Percentiles rank a stretch among this genome's conserved stretches.
Evolutionary conservation across 2,888 invertebrate genomes (phyloP).

Genomic region (Drosophila cracens): DNA sequence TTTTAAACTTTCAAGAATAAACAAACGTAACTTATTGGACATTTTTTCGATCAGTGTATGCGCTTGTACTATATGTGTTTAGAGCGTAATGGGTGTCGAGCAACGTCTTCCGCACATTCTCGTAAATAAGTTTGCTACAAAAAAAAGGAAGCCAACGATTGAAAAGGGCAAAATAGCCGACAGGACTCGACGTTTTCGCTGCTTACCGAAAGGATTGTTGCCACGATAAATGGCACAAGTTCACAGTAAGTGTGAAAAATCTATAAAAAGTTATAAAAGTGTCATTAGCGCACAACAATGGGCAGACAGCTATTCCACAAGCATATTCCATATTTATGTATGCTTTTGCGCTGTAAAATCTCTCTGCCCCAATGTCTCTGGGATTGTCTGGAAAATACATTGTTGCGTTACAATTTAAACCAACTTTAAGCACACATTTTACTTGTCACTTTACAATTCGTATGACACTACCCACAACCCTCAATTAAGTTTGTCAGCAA

Average conservation of each 20-base stretch:
- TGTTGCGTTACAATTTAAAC: constrained; percentile 41
- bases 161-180: constrained; percentile 52
- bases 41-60: neutral
- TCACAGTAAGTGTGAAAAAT: constrained; percentile 79
- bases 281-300: constrained; percentile 74
- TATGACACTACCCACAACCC: neutral
- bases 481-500: constrained; percentile 16
- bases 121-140: constrained; percentile 66
- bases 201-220: constrained; percentile 68
- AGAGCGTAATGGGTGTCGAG: constrained; percentile 42
- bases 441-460: constrained; percentile 9
- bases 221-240: constrained; percentile 73
- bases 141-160: constrained; percentile 34
- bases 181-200: constrained; percentile 17
- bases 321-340: neutral
- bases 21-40: too few relatives aligned
- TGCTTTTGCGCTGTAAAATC: constrained; percentile 2
- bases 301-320: constrained; percentile 23
- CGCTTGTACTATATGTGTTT: constrained; percentile 31
- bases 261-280: constrained; percentile 81
- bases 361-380: neutral
- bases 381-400: constrained; percentile 40
- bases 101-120: constrained; percentile 67
- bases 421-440: constrained; percentile 26
- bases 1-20: neutral